Base-by-base conservation (phyloP, 2,888 invertebrate genomes). In the Nezara viridula region DNA sequence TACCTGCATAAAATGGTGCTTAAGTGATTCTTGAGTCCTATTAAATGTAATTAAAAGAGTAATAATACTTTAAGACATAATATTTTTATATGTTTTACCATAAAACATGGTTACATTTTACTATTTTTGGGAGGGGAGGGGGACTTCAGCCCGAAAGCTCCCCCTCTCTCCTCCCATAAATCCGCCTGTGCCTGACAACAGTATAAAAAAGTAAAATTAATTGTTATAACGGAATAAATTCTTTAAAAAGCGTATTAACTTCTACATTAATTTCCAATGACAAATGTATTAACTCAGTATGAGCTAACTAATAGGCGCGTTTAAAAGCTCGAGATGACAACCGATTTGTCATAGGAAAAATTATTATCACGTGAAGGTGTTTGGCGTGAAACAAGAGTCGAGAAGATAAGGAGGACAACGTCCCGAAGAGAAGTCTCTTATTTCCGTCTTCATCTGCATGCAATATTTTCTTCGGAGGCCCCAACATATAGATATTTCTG, bases 321-420 rank as follows among this genome's bases (percentile, higher is more conserved):
- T 21, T 37, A 73, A 73, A 73, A 32, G 66, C 66, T 37, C 6
- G 2, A 21, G 6, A 7, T 73, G 66, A 73, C 66, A 73, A 21
- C 37, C 19, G 66, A 73, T 73, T 37, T 73, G 66, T 73, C 7
- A 73, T 19, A 37, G 66, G 66, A 5, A 37, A 73, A 73, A 73
- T 73, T 73, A 73, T 73, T 32, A 73, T 37, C 9, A 0, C 19
- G 32, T 6, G 21, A 73, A 73, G 66, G 66, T 37, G 66, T 66
- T 66, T 7, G 32, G 66, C 66, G 37, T 73, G 66, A 37, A 32
- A 73, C 66, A 37, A 73, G 66, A 73, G 66, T 37, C 66, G 66
- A 21, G 19, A 21, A 73, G 66, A 37, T 73, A 60, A 60, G 60
- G 66, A 37, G 66, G 66, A 32, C 66, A 73, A 73, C 27, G 66